A percentile compares a stretch with the other conserved stretches of the same genome.
phyloP scores from a whole-genome alignment of 2,113 vertebrate genomes.

The Lophotis ruficrista region DNA sequence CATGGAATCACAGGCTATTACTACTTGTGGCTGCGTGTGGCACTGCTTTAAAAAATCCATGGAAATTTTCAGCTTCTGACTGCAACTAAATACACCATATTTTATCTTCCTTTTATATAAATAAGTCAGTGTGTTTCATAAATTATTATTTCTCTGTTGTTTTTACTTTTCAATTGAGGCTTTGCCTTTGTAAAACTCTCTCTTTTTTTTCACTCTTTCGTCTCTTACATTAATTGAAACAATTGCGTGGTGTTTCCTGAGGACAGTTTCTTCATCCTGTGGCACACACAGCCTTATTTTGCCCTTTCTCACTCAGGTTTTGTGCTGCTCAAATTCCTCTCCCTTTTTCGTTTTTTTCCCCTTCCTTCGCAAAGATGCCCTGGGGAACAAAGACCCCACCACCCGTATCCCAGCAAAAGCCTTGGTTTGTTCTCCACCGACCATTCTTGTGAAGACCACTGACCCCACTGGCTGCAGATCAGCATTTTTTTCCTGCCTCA shows the following conservation, averaged over 20 bases:
- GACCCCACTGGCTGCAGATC: not conserved
- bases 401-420: not conserved
- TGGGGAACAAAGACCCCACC: not conserved
- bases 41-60: not conserved
- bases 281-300: not conserved
- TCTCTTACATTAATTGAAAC: not conserved
- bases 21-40: not conserved
- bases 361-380: not conserved
- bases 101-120: conserved; percentile 5
- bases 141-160: not conserved
- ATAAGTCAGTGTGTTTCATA: not conserved
- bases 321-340: not conserved
- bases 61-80: not conserved
- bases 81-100: not conserved
- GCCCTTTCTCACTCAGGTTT: not conserved
- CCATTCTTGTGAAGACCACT: not conserved
- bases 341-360: not conserved
- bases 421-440: not conserved
- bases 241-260: not conserved
- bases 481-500: not conserved
- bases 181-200: not conserved
- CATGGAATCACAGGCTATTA: not conserved
- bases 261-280: not conserved
- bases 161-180: not conserved
- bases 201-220: not conserved